Percentiles rank a stretch among this genome's conserved stretches.
phyloP scores from a whole-genome alignment of 2,888 invertebrate genomes.

The Sylvicola cinctus region DNA sequence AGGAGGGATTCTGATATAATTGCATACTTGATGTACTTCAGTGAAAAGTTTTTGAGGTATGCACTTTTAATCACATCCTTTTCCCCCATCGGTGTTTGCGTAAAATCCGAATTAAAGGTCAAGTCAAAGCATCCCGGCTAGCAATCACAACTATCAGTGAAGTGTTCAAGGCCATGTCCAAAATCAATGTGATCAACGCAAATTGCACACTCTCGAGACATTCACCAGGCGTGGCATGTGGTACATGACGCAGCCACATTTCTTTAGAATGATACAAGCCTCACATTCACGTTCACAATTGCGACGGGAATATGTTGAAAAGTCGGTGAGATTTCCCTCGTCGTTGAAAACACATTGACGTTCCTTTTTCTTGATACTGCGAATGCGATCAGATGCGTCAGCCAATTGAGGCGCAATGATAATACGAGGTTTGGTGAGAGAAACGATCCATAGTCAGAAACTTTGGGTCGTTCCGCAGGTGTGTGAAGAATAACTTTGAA shows the following conservation, averaged over 20 bases:
- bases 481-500: slow-evolving; percentile 47
- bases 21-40: too few relatives aligned
- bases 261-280: slow-evolving; percentile 38
- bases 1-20: too few relatives aligned
- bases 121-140: slow-evolving; percentile 60
- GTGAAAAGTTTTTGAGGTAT: too few relatives aligned
- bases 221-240: slow-evolving; percentile 37
- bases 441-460: slow-evolving; percentile 51
- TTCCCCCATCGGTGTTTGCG: slow-evolving; percentile 36
- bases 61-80: too few relatives aligned
- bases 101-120: slow-evolving; percentile 37
- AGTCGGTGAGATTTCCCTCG: slow-evolving; percentile 48
- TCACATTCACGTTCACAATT: slow-evolving; percentile 67
- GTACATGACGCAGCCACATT: slow-evolving; percentile 19
- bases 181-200: too few relatives aligned
- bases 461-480: slow-evolving; percentile 63
- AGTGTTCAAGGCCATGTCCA: too few relatives aligned
- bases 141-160: slow-evolving; percentile 25
- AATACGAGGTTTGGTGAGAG: slow-evolving; percentile 46
- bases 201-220: slow-evolving; percentile 48
- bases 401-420: slow-evolving; percentile 44
- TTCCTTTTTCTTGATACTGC: slow-evolving; percentile 33
- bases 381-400: slow-evolving; percentile 34
- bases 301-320: slow-evolving; percentile 54
- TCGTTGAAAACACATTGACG: slow-evolving; percentile 52